Evolutionary conservation across 2,113 vertebrate species (phyloP).

Genomic region (Microtus richardsoni): DNA sequence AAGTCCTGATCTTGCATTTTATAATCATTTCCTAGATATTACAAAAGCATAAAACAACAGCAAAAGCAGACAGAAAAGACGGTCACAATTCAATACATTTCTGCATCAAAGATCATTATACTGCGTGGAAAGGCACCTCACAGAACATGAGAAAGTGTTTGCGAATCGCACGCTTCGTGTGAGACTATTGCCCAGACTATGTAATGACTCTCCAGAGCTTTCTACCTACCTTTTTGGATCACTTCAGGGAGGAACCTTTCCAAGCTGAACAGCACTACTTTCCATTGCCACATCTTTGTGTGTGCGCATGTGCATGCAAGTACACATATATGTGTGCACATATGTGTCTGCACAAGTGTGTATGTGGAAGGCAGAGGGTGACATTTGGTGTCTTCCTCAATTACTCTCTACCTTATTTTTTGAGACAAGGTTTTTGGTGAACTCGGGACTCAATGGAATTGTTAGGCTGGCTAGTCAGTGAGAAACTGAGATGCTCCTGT

Average conservation of each 20-base stretch:
- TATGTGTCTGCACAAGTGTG: background rate
- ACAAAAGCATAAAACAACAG: background rate
- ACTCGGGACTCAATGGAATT: background rate
- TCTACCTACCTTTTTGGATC: background rate
- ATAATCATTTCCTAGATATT: background rate
- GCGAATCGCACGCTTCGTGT: background rate
- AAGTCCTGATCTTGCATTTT: background rate
- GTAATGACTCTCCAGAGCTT: background rate
- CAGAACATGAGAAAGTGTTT: background rate
- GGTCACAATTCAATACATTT: background rate
- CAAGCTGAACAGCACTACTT: background rate
- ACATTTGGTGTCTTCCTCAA: background rate
- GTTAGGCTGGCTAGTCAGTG: background rate
- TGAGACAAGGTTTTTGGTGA: background rate
- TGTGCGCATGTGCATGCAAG: background rate
- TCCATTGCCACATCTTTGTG: background rate
- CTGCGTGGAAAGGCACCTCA: background rate
- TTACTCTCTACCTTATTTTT: background rate
- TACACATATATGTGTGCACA: background rate
- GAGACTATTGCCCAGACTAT: background rate
- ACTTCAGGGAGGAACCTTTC: conserved; percentile 4
- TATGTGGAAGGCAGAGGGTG: no score
- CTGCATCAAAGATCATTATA: background rate
- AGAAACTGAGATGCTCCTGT: background rate
- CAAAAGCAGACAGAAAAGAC: background rate